Conservation (phyloP, 2,113 vertebrate genomes). For the Pelecanoides urinatrix region DNA sequence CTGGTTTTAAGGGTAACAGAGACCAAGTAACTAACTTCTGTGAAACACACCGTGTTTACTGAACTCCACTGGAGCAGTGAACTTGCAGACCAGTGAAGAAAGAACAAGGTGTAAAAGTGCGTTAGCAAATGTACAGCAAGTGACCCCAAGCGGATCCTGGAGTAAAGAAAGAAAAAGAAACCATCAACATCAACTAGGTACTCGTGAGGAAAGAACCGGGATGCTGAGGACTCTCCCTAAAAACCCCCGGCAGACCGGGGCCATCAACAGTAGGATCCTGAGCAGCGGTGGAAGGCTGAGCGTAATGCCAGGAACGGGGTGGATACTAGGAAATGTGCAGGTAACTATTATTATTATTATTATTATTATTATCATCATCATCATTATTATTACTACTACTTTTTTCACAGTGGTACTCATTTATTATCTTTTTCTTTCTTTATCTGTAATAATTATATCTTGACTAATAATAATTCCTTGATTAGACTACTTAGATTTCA, state of each 20-base stretch:
- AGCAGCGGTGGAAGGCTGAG: not conserved
- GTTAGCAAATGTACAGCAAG: not conserved
- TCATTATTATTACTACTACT: not conserved
- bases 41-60: fast-evolving
- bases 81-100: not conserved
- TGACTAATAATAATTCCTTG: not conserved
- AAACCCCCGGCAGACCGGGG: not conserved
- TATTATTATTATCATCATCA: too few relatives aligned
- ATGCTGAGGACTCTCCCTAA: not conserved
- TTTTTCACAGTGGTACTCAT: not conserved
- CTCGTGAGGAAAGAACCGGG: fast-evolving
- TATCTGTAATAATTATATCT: not conserved
- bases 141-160: not conserved
- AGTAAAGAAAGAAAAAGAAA: not conserved
- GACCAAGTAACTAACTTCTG: not conserved
- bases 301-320: not conserved
- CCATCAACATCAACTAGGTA: not conserved
- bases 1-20: not conserved
- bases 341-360: too few relatives aligned
- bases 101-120: not conserved
- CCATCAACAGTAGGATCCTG: not conserved
- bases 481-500: not conserved
- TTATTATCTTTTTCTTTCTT: not conserved
- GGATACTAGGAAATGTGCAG: not conserved
- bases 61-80: not conserved